Conservation (phyloP, 1,140 invertebrate species). For the Lineus longissimus region DNA sequence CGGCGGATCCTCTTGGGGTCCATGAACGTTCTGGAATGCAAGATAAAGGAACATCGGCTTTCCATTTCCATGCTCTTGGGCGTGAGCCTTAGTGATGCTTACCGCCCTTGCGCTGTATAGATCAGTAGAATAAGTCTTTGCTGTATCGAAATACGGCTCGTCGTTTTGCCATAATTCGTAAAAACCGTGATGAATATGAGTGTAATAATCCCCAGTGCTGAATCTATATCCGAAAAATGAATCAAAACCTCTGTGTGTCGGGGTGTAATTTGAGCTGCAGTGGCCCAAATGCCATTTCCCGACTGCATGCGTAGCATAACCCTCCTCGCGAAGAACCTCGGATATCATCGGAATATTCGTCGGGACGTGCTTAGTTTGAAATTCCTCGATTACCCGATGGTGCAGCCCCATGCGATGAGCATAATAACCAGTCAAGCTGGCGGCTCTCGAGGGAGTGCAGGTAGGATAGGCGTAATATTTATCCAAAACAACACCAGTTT, state of each 20-base stretch:
- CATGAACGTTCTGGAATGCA: slow-evolving; percentile 1
- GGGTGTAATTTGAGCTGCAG: slow-evolving; percentile 39
- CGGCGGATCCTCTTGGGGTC: slow-evolving; percentile 4
- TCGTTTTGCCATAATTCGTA: neutral
- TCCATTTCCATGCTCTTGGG: slow-evolving; percentile 16
- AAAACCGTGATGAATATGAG: slow-evolving; percentile 4
- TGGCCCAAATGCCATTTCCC: slow-evolving; percentile 51
- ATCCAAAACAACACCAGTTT: slow-evolving; percentile 17
- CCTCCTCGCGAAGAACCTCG: slow-evolving; percentile 34
- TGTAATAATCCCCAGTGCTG: slow-evolving; percentile 29
- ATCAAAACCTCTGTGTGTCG: slow-evolving; percentile 44
- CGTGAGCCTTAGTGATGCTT: neutral
- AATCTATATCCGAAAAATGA: slow-evolving; percentile 33
- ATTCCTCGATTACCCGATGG: slow-evolving; percentile 34
- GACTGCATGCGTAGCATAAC: slow-evolving; percentile 41
- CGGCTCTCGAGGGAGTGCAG: slow-evolving; percentile 17
- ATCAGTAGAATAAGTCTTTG: neutral
- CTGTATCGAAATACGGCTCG: neutral
- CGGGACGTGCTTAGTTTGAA: slow-evolving; percentile 39
- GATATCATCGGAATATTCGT: slow-evolving; percentile 41
- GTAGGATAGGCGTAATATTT: slow-evolving; percentile 17
- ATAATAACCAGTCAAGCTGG: neutral
- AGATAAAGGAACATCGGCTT: slow-evolving; percentile 9
- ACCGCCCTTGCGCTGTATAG: neutral
- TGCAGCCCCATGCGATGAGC: slow-evolving; percentile 16